phyloP scores from a whole-genome alignment of 2,888 invertebrate species.

The Helicoverpa assulta region DNA sequence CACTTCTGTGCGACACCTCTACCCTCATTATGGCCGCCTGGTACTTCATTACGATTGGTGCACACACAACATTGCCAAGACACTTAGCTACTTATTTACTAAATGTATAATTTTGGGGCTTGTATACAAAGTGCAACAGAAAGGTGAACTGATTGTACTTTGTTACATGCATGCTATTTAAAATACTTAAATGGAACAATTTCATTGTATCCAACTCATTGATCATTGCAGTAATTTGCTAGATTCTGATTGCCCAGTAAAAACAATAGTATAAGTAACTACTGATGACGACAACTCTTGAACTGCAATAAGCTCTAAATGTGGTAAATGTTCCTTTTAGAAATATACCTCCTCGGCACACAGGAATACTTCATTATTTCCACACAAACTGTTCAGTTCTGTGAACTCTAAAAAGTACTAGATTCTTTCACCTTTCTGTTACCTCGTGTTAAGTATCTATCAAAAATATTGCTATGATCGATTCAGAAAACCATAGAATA shows the following conservation, averaged over 20 bases:
- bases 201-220: neutral
- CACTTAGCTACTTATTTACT: constrained; percentile 1
- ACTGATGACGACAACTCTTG: too few relatives aligned
- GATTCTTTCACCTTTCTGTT: constrained; percentile 17
- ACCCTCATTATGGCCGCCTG: constrained; percentile 16
- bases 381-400: neutral
- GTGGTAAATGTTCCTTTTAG: too few relatives aligned
- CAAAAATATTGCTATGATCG: constrained; percentile 12
- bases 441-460: neutral
- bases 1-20: neutral
- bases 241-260: neutral
- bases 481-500: constrained; percentile 12
- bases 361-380: too few relatives aligned
- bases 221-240: neutral
- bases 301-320: too few relatives aligned
- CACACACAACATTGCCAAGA: constrained; percentile 41
- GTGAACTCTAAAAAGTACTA: neutral
- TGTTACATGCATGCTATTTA: too few relatives aligned
- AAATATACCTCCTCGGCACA: too few relatives aligned
- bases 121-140: neutral
- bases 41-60: constrained; percentile 25
- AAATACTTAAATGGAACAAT: neutral
- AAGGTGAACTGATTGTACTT: neutral
- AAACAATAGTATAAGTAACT: too few relatives aligned
- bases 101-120: constrained; percentile 19